A percentile compares a stretch with the other conserved stretches of the same genome.
These are phyloP conservation scores for Anaspis maculata DNA, from an alignment of 2,888 invertebrate genomes.

Conservation along the genomic window DNA sequence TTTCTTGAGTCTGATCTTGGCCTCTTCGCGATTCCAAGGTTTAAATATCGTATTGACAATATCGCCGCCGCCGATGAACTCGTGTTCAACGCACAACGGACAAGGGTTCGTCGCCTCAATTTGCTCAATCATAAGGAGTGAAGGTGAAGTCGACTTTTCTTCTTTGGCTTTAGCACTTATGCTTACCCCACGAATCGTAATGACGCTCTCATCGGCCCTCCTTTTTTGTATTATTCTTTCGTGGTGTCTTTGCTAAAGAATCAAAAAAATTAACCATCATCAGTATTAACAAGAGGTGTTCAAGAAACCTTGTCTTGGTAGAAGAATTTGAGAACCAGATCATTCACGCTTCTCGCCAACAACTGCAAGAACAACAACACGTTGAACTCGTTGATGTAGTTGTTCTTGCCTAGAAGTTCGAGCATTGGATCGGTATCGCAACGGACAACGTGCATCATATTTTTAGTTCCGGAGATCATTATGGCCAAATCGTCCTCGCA, in stretches of 20 bases:
- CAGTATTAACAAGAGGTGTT: too few relatives aligned
- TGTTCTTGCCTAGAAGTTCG: conserved; percentile 58
- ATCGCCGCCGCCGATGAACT: conserved; percentile 44
- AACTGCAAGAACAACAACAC: conserved; percentile 74
- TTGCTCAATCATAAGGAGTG: conserved; percentile 32
- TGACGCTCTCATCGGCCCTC: too few relatives aligned
- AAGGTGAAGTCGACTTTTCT: conserved; percentile 32
- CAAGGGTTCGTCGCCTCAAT: conserved; percentile 45
- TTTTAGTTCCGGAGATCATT: conserved; percentile 46
- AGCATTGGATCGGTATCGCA: conserved; percentile 72
- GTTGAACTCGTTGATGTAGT: conserved; percentile 65
- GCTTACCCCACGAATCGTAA: too few relatives aligned
- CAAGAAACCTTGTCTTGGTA: conserved; percentile 32
- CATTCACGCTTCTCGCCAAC: conserved; percentile 65
- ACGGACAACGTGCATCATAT: conserved; percentile 54
- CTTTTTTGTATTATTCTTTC: too few relatives aligned
- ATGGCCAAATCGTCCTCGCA: conserved; percentile 32
- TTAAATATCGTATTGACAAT: conserved; percentile 42
- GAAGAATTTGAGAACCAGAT: conserved; percentile 52
- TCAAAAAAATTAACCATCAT: too few relatives aligned
- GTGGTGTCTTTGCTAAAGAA: too few relatives aligned
- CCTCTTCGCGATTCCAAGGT: conserved; percentile 36
- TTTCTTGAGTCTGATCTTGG: conserved; percentile 32
- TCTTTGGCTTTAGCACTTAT: conserved; percentile 37
- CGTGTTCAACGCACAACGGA: conserved; percentile 47